These are phyloP conservation scores for Diadumene lineata DNA, from an alignment of 92 coral and sea anemone species.

Conservation along the genomic window DNA sequence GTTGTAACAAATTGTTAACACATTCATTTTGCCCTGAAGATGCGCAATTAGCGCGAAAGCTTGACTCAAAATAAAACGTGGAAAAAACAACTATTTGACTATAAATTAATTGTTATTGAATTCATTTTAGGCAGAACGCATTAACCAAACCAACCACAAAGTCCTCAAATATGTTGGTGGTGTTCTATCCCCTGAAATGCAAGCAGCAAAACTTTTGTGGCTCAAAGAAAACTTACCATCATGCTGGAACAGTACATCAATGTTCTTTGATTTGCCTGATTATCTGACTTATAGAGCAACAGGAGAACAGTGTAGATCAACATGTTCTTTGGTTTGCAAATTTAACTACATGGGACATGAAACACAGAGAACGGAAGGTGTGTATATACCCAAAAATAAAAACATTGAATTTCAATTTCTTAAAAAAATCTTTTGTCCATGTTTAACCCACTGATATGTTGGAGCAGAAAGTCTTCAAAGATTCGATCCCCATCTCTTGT, in stretches of 20 bases:
- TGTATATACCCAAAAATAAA: too few species aligned
- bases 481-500: too few species aligned
- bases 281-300: conserved; percentile 84
- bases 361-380: conserved; percentile 75
- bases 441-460: too few species aligned
- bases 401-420: too few species aligned
- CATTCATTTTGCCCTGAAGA: too few species aligned
- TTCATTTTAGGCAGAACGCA: conserved; percentile 47
- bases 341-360: conserved; percentile 90
- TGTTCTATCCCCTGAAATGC: conserved; percentile 91
- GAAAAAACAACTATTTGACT: neutral
- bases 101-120: neutral
- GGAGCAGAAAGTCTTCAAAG: too few species aligned
- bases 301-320: conserved; percentile 62
- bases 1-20: too few species aligned
- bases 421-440: too few species aligned
- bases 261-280: conserved; percentile 90
- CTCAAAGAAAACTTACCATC: conserved; percentile 68
- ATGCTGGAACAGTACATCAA: conserved; percentile 64
- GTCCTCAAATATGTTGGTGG: conserved; percentile 93
- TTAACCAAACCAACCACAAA: conserved; percentile 65
- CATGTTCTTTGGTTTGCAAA: conserved; percentile 87
- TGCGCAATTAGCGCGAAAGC: too few species aligned
- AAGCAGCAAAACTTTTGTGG: conserved; percentile 92
- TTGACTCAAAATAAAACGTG: too few species aligned